Conservation (phyloP, 2,888 invertebrate genomes). For the Emmelina monodactyla region DNA sequence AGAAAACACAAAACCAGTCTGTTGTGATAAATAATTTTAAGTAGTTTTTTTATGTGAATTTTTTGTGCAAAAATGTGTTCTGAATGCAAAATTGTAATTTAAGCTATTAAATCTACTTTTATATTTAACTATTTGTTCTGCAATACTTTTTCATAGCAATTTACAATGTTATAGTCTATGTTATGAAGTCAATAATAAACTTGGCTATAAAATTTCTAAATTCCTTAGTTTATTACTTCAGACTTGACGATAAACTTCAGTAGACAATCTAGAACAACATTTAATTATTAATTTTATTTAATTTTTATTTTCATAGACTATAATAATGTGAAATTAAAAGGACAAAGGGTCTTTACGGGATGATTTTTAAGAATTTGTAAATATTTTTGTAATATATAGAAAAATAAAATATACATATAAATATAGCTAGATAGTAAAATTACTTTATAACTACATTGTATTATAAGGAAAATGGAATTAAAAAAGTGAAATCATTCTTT, state of each 20-base stretch:
- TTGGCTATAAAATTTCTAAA: slow-evolving; percentile 4
- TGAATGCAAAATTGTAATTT: slow-evolving; percentile 26
- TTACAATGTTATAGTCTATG: slow-evolving; percentile 14
- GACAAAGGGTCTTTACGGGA: slow-evolving; percentile 54
- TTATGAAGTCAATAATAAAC: neutral
- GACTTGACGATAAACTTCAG: no score
- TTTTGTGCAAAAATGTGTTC: slow-evolving; percentile 33
- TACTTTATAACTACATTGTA: slow-evolving; percentile 61
- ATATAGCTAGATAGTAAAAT: slow-evolving; percentile 60
- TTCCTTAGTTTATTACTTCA: no score
- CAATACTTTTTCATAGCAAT: slow-evolving; percentile 18
- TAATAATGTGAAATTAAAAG: slow-evolving; percentile 19
- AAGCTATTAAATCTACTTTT: slow-evolving; percentile 18
- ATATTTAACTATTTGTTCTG: slow-evolving; percentile 22
- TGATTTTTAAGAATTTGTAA: slow-evolving; percentile 41
- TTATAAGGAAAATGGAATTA: slow-evolving; percentile 49
- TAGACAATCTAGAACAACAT: no score
- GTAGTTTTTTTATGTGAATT: slow-evolving; percentile 30
- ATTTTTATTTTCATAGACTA: slow-evolving; percentile 21
- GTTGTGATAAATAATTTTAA: slow-evolving; percentile 60
- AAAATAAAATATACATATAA: slow-evolving; percentile 54
- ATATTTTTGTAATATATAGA: slow-evolving; percentile 63
- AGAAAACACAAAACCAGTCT: slow-evolving; percentile 51
- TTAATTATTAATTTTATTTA: slow-evolving; percentile 12
- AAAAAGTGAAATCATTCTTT: slow-evolving; percentile 61